Percentiles rank a stretch among this genome's conserved stretches.
Evolutionary conservation across 1,140 invertebrate genomes (phyloP).

Genomic region (Aphelinus certus): DNA sequence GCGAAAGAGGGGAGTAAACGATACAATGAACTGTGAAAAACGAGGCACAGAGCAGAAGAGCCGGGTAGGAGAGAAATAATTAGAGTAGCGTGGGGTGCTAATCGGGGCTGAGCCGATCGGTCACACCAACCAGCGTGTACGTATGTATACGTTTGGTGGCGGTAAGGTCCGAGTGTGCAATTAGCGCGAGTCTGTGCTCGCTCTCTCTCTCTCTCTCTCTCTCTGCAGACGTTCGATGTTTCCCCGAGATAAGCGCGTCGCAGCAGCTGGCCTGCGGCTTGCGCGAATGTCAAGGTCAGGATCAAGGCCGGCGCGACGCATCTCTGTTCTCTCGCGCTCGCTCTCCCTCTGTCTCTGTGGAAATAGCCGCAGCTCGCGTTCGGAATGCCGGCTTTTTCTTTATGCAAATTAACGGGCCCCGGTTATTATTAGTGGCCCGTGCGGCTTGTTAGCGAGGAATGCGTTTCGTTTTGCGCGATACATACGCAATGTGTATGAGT

Average conservation of each 20-base stretch:
- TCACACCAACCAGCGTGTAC: no score
- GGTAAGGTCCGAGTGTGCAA: not conserved
- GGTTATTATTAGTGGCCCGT: constrained; percentile 11
- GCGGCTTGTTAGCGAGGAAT: constrained; percentile 18
- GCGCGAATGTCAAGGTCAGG: constrained; percentile 32
- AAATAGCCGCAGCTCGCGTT: not conserved
- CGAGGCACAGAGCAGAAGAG: not conserved
- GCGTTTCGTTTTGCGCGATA: constrained; percentile 2
- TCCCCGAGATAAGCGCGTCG: constrained; percentile 22
- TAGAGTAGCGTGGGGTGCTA: no score
- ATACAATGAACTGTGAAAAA: not conserved
- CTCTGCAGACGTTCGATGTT: constrained; percentile 33
- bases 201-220: no score
- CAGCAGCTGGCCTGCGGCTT: not conserved
- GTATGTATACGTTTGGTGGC: no score
- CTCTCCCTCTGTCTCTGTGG: not conserved
- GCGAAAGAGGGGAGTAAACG: no score
- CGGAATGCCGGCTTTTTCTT: not conserved
- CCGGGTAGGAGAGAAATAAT: no score
- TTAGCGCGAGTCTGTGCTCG: not conserved
- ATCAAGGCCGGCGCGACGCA: constrained; percentile 14
- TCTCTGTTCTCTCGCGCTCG: no score
- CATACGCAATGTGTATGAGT: not conserved
- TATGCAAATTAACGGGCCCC: constrained; percentile 10
- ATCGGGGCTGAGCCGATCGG: no score